Evolutionary conservation across 2,888 invertebrate species (phyloP).

Genomic region (Onthophagus sagittarius): DNA sequence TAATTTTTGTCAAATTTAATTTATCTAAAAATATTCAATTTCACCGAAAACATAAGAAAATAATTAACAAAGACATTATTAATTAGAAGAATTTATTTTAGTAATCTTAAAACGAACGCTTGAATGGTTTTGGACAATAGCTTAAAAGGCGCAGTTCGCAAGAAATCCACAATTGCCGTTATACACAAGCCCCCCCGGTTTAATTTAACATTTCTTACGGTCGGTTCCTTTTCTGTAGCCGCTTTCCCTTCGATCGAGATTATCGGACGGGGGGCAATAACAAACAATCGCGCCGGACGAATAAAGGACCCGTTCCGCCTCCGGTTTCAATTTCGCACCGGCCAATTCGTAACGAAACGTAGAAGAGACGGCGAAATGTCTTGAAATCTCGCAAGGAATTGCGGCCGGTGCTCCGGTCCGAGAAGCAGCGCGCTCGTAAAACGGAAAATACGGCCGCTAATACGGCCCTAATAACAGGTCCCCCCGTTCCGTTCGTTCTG

Average conservation of each 20-base stretch:
- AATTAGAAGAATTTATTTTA: no score
- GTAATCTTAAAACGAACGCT: neutral
- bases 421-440: neutral
- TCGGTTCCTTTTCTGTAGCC: neutral
- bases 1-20: neutral
- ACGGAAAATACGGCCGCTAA: constrained; percentile 14
- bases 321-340: neutral
- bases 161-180: neutral
- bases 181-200: neutral
- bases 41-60: no score
- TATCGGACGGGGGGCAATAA: neutral
- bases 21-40: no score
- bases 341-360: neutral
- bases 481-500: constrained; percentile 31
- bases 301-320: neutral
- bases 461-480: constrained; percentile 9
- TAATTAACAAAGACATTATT: no score
- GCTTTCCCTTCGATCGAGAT: neutral
- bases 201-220: neutral
- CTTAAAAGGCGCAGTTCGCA: neutral
- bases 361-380: neutral
- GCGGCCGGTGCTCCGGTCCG: neutral
- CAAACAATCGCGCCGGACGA: neutral
- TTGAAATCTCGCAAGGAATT: neutral
- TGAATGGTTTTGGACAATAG: neutral